Evolutionary conservation across 2,888 invertebrate species (phyloP).

Genomic region (Isotomurus palustris): DNA sequence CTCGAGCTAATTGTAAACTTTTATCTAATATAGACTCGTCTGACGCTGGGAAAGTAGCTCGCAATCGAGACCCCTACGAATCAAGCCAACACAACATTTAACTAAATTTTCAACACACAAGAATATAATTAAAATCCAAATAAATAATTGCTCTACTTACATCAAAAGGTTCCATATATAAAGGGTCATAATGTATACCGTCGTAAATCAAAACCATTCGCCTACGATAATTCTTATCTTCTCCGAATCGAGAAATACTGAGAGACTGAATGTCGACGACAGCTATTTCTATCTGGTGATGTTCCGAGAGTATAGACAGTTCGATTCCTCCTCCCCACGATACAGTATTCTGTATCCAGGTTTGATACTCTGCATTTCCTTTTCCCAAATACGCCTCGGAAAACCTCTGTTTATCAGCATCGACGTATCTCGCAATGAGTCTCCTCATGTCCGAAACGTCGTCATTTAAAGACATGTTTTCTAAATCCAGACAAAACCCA

Average conservation of each 20-base stretch:
- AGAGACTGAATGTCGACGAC: conserved; percentile 88
- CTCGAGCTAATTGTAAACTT: conserved; percentile 77
- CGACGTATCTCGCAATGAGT: conserved; percentile 78
- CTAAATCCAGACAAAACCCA: neutral
- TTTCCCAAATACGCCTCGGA: conserved; percentile 81
- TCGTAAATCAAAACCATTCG: conserved; percentile 87
- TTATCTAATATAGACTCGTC: conserved; percentile 68
- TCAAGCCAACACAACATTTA: conserved; percentile 2
- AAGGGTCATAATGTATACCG: conserved; percentile 93
- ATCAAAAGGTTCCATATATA: conserved; percentile 75
- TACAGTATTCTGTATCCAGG: conserved; percentile 81
- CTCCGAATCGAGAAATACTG: conserved; percentile 87
- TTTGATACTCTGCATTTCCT: conserved; percentile 77
- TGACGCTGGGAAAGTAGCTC: conserved; percentile 74
- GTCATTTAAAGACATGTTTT: neutral
- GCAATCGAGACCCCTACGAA: conserved; percentile 60
- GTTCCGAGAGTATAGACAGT: conserved; percentile 75
- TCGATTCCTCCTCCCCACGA: conserved; percentile 96
- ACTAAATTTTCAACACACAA: neutral
- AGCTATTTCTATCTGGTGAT: conserved; percentile 85
- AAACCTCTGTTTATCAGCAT: conserved; percentile 69
- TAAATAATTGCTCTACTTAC: conserved; percentile 56
- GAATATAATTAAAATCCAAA: too few species aligned
- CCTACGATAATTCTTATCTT: conserved; percentile 77
- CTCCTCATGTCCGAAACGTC: conserved; percentile 62